Evolutionary conservation across 2,888 invertebrate genomes (phyloP).

Genomic region (Xestobium rufovillosum): DNA sequence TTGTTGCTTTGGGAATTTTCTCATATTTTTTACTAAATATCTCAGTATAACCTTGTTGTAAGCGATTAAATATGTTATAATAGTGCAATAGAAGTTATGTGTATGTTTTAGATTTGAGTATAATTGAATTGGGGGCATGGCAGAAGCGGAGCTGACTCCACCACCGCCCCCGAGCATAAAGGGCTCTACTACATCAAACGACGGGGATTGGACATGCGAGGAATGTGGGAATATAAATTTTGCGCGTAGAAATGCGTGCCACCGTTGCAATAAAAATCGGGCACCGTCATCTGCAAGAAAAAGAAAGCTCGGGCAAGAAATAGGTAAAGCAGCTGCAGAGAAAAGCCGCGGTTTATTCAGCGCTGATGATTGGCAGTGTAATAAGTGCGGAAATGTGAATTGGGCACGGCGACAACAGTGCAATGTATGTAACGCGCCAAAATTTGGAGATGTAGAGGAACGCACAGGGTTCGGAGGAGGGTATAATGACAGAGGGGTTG

Average conservation of each 20-base stretch:
- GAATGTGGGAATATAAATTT: conserved; percentile 94
- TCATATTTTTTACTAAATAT: too few species aligned
- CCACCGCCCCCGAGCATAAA: conserved; percentile 35
- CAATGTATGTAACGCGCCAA: conserved; percentile 98
- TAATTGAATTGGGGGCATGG: too few species aligned
- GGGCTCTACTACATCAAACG: conserved; percentile 25
- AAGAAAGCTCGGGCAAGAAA: conserved; percentile 89
- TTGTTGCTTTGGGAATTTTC: too few species aligned
- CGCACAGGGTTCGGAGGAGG: conserved; percentile 77
- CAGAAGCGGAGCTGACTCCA: conserved; percentile 33
- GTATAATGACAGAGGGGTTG: conserved; percentile 92
- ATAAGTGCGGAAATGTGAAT: conserved; percentile 99
- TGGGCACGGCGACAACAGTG: conserved; percentile 95
- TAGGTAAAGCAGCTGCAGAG: conserved; percentile 96
- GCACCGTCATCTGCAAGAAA: conserved; percentile 46
- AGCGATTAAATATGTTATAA: too few species aligned
- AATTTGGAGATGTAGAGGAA: conserved; percentile 87
- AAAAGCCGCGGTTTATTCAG: conserved; percentile 93
- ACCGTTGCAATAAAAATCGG: conserved; percentile 72
- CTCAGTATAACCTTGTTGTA: too few species aligned
- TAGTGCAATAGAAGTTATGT: too few species aligned
- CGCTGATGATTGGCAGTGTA: conserved; percentile 99
- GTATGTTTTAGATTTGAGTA: too few species aligned
- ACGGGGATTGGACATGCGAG: conserved; percentile 60
- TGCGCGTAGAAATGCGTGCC: conserved; percentile 81